Evolutionary conservation across 2,113 vertebrate species (phyloP).

Genomic region (Solea senegalensis): DNA sequence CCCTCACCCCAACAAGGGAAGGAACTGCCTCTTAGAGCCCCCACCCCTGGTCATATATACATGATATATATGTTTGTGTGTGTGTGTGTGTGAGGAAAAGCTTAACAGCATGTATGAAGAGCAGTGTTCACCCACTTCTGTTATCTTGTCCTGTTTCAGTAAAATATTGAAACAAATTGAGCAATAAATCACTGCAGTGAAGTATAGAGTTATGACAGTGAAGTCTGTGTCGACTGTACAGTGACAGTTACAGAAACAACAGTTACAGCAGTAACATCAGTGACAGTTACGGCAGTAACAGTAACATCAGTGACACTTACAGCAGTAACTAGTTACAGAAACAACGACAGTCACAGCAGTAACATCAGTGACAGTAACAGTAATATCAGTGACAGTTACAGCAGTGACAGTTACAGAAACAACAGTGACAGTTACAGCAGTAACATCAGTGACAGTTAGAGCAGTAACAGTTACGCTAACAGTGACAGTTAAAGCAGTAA

Average conservation of each 20-base stretch:
- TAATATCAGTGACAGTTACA: no score
- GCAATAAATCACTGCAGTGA: constrained; percentile 69
- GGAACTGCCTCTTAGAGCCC: constrained; percentile 63
- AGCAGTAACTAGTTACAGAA: neutral
- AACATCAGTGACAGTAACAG: no score
- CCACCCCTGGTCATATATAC: constrained; percentile 55
- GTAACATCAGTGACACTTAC: no score
- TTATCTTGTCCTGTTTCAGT: constrained; percentile 69
- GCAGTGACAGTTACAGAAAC: neutral
- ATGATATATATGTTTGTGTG: no score
- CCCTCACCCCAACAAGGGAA: constrained; percentile 42
- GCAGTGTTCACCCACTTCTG: constrained; percentile 57
- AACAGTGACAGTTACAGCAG: neutral
- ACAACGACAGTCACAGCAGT: neutral
- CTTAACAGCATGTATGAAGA: constrained; percentile 68
- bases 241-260: no score
- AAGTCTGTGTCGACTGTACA: constrained; percentile 59
- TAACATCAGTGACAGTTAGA: no score
- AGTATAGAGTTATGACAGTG: constrained; percentile 63
- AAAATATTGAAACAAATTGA: constrained; percentile 76
- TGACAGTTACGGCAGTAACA: no score
- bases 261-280: no score
- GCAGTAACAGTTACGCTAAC: no score
- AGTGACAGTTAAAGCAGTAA: no score
- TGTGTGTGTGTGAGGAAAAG: constrained; percentile 52